Evolutionary conservation across 1,140 invertebrate species (phyloP).

Genomic region (Lordiphosa stackelbergi): DNA sequence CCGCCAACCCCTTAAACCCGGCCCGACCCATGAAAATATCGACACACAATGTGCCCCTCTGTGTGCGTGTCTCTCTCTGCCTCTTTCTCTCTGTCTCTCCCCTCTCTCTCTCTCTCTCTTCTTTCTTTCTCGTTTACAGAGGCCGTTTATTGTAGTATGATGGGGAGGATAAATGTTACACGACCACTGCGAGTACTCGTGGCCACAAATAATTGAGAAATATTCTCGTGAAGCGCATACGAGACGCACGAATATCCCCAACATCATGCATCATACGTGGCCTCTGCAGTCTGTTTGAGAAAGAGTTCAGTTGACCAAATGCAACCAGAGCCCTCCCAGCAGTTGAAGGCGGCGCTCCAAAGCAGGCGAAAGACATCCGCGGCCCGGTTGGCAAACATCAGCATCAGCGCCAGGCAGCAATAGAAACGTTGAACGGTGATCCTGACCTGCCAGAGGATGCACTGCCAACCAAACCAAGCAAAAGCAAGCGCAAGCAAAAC

Average conservation of each 20-base stretch:
- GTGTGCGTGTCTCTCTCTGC: constrained; percentile 61
- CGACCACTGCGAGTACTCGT: constrained; percentile 61
- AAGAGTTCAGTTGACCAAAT: constrained; percentile 38
- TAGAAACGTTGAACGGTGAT: constrained; percentile 8
- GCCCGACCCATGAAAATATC: constrained; percentile 44
- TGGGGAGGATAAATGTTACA: constrained; percentile 74
- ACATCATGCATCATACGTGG: constrained; percentile 76
- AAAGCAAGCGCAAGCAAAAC: constrained; percentile 10
- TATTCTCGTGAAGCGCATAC: constrained; percentile 18
- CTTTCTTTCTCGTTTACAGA: constrained; percentile 76
- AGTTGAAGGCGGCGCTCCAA: constrained; percentile 52
- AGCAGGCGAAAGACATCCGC: constrained; percentile 37
- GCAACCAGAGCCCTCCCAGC: constrained; percentile 19
- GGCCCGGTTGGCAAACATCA: constrained; percentile 50
- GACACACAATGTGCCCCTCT: constrained; percentile 31
- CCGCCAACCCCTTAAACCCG: constrained; percentile 22
- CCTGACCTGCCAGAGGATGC: constrained; percentile 23
- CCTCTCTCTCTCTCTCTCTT: constrained; percentile 54
- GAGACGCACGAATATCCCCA: constrained; percentile 65
- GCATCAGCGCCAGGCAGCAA: constrained; percentile 42
- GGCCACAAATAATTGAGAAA: constrained; percentile 24
- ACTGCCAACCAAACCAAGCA: constrained; percentile 26
- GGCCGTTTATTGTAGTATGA: constrained; percentile 77
- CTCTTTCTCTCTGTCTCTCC: constrained; percentile 51
- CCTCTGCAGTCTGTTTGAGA: constrained; percentile 72